These are phyloP conservation scores for Gasterosteus aculeatus DNA, from an alignment of 2,113 vertebrate genomes.

Conservation along the genomic window DNA sequence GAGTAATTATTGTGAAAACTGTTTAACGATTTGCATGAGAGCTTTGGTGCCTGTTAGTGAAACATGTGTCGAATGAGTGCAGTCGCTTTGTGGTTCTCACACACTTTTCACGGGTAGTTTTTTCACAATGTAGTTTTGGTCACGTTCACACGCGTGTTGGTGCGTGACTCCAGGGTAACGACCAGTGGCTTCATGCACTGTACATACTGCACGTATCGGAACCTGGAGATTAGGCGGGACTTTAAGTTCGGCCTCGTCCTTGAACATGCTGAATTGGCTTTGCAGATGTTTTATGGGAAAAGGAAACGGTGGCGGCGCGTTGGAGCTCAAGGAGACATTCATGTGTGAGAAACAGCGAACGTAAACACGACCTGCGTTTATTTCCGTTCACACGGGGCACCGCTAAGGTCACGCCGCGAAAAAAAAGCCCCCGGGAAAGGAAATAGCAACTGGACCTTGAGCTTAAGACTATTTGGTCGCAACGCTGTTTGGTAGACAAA, in stretches of 20 bases:
- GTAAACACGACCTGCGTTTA: background rate
- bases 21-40: background rate
- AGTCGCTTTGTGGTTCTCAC: background rate
- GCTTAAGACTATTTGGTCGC: background rate
- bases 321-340: background rate
- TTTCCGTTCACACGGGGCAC: background rate
- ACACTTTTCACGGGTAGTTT: background rate
- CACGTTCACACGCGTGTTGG: background rate
- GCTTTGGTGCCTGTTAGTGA: background rate
- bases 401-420: background rate
- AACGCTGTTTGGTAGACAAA: background rate
- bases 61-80: background rate
- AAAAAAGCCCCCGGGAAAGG: background rate
- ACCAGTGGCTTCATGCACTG: background rate
- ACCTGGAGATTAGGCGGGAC: background rate
- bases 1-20: slow-evolving; percentile 29
- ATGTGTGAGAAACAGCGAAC: background rate
- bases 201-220: background rate
- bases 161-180: background rate
- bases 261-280: background rate
- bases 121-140: background rate
- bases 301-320: background rate
- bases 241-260: background rate
- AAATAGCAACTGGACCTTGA: background rate
- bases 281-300: background rate